Conservation (phyloP, 2,113 vertebrate genomes). For the Abramis brama region DNA sequence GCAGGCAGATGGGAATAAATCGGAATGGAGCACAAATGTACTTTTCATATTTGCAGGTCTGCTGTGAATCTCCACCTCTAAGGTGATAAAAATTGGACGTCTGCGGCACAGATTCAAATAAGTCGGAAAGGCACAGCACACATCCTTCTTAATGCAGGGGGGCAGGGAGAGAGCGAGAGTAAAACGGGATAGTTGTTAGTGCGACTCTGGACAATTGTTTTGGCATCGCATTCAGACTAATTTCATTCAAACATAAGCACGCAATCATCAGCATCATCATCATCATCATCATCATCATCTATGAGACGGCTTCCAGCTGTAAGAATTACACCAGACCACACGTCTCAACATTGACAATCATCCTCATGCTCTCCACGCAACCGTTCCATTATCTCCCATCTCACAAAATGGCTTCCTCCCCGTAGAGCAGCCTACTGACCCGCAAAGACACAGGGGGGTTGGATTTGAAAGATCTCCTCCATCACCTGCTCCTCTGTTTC, state of each 20-base stretch:
- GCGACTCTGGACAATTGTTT: neutral
- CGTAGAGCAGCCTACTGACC: conserved; percentile 48
- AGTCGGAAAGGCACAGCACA: conserved; percentile 60
- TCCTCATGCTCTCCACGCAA: conserved; percentile 9
- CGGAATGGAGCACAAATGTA: conserved; percentile 62
- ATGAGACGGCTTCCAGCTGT: neutral
- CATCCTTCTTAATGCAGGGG: conserved; percentile 62
- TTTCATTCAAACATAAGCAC: neutral
- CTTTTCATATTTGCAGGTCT: conserved; percentile 62
- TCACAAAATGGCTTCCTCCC: conserved; percentile 42
- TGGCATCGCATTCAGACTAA: neutral
- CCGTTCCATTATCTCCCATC: conserved; percentile 1
- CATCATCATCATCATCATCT: neutral
- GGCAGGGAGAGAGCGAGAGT: conserved; percentile 23
- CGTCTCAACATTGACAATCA: conserved; percentile 39
- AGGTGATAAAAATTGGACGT: conserved; percentile 63
- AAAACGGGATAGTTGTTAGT: neutral
- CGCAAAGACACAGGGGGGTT: conserved; percentile 39
- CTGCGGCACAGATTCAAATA: conserved; percentile 63
- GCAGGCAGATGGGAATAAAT: conserved; percentile 61
- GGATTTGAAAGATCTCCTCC: conserved; percentile 43
- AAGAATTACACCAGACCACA: neutral
- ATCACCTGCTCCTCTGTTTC: conserved; percentile 46
- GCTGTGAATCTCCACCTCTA: conserved; percentile 63
- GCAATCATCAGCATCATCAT: neutral